Evolutionary conservation across 1,140 invertebrate species (phyloP).

Genomic region (Euglossa dilemma): DNA sequence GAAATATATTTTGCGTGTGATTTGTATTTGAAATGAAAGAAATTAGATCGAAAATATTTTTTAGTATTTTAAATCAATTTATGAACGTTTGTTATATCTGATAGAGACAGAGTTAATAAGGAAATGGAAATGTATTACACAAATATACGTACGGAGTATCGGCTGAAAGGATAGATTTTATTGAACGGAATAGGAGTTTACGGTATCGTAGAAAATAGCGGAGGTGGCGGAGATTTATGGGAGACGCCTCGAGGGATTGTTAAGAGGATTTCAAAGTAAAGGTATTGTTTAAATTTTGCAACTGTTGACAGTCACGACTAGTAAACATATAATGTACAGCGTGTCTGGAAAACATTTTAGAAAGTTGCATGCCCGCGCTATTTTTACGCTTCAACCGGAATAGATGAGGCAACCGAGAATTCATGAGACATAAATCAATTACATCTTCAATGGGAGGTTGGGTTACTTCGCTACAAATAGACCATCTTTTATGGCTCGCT

Average conservation of each 20-base stretch:
- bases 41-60: too few species aligned
- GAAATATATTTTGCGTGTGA: too few species aligned
- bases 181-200: neutral
- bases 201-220: neutral
- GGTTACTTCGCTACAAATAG: neutral
- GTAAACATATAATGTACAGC: neutral
- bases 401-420: neutral
- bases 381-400: neutral
- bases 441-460: neutral
- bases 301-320: neutral
- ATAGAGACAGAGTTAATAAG: too few species aligned
- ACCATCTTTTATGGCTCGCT: too few species aligned
- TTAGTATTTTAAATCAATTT: too few species aligned
- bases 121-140: neutral
- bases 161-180: neutral
- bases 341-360: conserved; percentile 1
- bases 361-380: neutral
- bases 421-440: conserved; percentile 13
- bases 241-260: neutral
- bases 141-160: neutral
- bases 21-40: too few species aligned
- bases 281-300: conserved; percentile 11
- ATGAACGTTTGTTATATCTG: too few species aligned
- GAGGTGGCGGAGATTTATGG: neutral
- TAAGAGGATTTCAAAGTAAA: neutral